Evolutionary conservation across 2,797 vertebrate species (phyloP).

Genomic region (Tenualosa ilisha): DNA sequence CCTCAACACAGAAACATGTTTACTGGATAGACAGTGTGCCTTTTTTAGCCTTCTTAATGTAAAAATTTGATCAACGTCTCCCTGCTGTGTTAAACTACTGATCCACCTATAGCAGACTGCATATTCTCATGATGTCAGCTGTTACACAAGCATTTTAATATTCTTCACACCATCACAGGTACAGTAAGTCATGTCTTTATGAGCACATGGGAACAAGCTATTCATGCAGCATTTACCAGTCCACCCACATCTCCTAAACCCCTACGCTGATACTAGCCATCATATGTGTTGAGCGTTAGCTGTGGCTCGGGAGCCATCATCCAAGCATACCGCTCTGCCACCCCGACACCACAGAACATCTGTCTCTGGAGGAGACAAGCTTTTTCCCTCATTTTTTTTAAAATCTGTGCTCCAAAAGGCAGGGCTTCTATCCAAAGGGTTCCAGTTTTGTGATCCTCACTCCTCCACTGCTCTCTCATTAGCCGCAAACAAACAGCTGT

Average conservation of each 20-base stretch:
- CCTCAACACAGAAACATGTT: conserved; percentile 8
- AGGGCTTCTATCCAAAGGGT: conserved; percentile 68
- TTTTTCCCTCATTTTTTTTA: conserved; percentile 43
- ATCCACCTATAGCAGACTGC: too few species aligned
- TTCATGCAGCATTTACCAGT: conserved; percentile 36
- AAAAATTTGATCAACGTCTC: background rate
- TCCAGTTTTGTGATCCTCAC: conserved; percentile 70
- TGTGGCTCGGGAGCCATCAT: conserved; percentile 62
- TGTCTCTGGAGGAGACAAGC: conserved; percentile 67
- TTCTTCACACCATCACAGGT: conserved; percentile 3
- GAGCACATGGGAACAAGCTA: background rate
- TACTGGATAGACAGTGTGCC: background rate
- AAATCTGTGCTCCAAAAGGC: conserved; percentile 53
- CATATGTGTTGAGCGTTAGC: conserved; percentile 60
- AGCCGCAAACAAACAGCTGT: conserved; percentile 79
- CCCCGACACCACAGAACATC: conserved; percentile 55
- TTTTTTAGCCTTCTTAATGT: too few species aligned
- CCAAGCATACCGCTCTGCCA: conserved; percentile 50
- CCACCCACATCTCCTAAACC: conserved; percentile 41
- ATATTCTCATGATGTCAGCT: background rate
- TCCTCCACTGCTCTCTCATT: conserved; percentile 77
- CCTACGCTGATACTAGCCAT: conserved; percentile 54
- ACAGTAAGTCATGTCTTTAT: background rate
- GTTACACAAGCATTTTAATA: background rate
- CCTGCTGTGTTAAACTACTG: background rate